These are phyloP conservation scores for Catharus minimus DNA, from an alignment of 2,113 vertebrate species.

Conservation along the genomic window DNA sequence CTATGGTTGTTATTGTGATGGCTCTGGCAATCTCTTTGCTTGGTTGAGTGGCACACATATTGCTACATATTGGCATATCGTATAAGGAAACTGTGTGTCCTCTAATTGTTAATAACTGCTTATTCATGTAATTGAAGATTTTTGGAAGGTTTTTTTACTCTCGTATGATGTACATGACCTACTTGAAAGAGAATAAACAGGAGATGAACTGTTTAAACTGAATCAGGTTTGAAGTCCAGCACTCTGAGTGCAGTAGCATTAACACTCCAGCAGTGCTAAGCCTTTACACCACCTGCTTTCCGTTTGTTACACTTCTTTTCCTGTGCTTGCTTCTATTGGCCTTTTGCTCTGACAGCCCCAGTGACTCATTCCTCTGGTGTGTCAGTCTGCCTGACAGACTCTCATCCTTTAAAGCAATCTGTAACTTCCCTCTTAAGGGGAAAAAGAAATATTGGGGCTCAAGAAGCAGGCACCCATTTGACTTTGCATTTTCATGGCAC, in stretches of 20 bases:
- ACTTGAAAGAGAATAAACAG: neutral
- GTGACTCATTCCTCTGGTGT: neutral
- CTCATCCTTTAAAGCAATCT: neutral
- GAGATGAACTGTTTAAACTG: neutral
- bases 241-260: conserved; percentile 25
- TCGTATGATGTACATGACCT: neutral
- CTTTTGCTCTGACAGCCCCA: conserved; percentile 5
- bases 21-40: neutral
- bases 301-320: conserved; percentile 48
- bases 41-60: neutral
- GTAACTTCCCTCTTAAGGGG: conserved; percentile 8
- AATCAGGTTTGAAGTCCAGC: neutral
- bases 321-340: conserved; percentile 5
- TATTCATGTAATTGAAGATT: neutral
- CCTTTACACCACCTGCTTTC: conserved; percentile 52
- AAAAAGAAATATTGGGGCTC: neutral
- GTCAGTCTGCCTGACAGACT: neutral
- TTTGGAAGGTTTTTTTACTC: neutral
- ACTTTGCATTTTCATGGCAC: neutral
- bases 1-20: neutral
- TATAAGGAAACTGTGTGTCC: neutral
- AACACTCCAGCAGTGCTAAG: conserved; percentile 62
- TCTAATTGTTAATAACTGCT: neutral
- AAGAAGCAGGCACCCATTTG: conserved; percentile 5
- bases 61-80: neutral